phyloP scores from a whole-genome alignment of 2,888 invertebrate genomes.

The Noctua janthina region DNA sequence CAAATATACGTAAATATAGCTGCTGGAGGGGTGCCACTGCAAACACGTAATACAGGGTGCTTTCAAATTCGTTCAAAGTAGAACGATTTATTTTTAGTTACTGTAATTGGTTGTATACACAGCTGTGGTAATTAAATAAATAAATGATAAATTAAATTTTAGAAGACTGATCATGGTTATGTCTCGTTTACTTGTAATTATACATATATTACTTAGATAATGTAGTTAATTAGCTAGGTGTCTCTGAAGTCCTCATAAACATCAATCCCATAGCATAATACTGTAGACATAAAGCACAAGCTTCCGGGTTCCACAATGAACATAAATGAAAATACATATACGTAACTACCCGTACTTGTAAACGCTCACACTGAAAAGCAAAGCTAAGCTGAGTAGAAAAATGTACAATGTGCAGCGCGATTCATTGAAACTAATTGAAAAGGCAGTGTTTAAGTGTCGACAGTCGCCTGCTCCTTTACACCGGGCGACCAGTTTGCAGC shows the following conservation, averaged over 20 bases:
- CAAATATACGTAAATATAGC: slow-evolving; percentile 53
- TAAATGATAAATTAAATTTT: not conserved
- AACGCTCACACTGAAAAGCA: slow-evolving; percentile 1
- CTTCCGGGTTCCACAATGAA: not conserved
- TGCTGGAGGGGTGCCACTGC: slow-evolving; percentile 20
- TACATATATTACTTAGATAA: not conserved
- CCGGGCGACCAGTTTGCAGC: slow-evolving; percentile 73
- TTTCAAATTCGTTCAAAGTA: not conserved
- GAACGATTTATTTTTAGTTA: too few relatives aligned
- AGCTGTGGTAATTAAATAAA: too few relatives aligned
- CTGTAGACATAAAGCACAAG: not conserved
- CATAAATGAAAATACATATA: not conserved
- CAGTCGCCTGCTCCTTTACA: slow-evolving; percentile 66
- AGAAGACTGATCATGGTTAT: not conserved
- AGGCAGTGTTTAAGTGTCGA: slow-evolving; percentile 31
- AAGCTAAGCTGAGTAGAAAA: slow-evolving; percentile 14
- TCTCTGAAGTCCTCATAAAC: not conserved
- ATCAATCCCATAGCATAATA: not conserved
- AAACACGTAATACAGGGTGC: slow-evolving; percentile 35
- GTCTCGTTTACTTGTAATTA: not conserved
- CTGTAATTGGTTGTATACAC: too few relatives aligned
- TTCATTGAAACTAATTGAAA: slow-evolving; percentile 45
- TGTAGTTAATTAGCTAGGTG: not conserved
- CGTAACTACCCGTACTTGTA: not conserved
- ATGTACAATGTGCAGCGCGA: not conserved